Percentiles rank a stretch among this genome's conserved stretches.
phyloP scores from a whole-genome alignment of 2,797 vertebrate genomes.

The Sebastes aleutianus region DNA sequence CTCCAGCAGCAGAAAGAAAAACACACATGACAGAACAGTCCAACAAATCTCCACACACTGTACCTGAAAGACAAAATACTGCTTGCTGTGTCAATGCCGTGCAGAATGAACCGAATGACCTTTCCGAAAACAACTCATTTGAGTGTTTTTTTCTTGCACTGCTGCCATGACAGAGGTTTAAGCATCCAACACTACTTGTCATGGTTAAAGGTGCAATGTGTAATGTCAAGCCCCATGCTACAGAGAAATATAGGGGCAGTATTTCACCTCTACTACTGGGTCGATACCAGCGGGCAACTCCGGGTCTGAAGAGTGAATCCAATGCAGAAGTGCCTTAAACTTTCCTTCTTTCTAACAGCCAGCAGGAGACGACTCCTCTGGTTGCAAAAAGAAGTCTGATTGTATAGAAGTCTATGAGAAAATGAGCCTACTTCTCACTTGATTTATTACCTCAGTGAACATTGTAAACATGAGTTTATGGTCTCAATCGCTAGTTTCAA shows the following conservation, averaged over 20 bases:
- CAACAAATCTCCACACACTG: background rate
- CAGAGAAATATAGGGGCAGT: background rate
- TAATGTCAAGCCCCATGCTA: background rate
- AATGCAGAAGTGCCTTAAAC: too few species aligned
- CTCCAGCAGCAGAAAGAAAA: conserved; percentile 7
- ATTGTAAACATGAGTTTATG: background rate
- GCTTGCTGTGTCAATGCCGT: background rate
- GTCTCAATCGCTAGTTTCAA: background rate
- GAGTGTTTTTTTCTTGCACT: background rate
- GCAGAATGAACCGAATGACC: background rate
- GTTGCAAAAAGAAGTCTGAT: background rate
- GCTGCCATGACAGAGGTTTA: background rate
- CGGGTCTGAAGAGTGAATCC: too few species aligned
- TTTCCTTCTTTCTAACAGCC: background rate
- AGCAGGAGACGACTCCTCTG: background rate
- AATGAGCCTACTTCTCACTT: background rate
- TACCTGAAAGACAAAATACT: background rate
- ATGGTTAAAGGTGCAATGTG: background rate
- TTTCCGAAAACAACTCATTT: background rate
- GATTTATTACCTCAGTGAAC: background rate
- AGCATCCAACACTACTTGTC: background rate
- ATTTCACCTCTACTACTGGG: background rate
- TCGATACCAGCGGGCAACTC: background rate
- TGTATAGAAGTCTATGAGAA: background rate
- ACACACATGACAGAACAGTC: background rate